phyloP scores from a whole-genome alignment of 1,140 invertebrate species.

The Camponotus vicinus region DNA sequence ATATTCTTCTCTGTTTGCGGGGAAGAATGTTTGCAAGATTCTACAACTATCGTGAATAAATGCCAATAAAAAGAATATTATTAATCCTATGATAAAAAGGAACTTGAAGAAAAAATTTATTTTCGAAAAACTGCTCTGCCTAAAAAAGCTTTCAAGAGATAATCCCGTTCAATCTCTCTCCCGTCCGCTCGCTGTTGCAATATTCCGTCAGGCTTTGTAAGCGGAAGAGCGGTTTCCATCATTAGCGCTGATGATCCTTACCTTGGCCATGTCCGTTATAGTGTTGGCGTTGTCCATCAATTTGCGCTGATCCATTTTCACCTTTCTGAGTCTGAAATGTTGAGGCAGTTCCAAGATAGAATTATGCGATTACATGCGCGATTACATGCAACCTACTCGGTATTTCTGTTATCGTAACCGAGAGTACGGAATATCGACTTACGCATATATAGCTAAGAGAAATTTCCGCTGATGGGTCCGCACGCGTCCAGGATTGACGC shows the following conservation, averaged over 20 bases:
- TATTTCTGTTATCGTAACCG: no score
- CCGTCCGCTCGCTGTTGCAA: not conserved
- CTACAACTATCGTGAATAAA: not conserved
- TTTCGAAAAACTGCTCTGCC: not conserved
- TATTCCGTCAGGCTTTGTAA: slow-evolving; percentile 27
- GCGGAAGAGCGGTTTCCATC: slow-evolving; percentile 10
- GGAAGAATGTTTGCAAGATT: not conserved
- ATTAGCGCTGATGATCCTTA: slow-evolving; percentile 85
- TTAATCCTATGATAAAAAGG: not conserved
- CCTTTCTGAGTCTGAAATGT: slow-evolving; percentile 96
- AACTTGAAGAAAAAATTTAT: no score
- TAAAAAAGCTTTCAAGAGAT: slow-evolving; percentile 12
- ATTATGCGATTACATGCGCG: slow-evolving; percentile 51
- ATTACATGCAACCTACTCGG: not conserved
- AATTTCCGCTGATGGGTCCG: slow-evolving; percentile 99
- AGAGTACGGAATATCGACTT: slow-evolving; percentile 86
- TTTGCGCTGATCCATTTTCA: slow-evolving; percentile 99
- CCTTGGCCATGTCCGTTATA: slow-evolving; percentile 99
- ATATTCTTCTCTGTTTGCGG: not conserved
- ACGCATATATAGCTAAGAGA: slow-evolving; percentile 99
- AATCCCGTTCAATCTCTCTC: not conserved
- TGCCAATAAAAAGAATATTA: not conserved
- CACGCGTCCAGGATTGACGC: slow-evolving; percentile 97
- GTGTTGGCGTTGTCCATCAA: slow-evolving; percentile 99
- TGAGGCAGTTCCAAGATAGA: slow-evolving; percentile 46